A percentile compares a stretch with the other conserved stretches of the same genome.
phyloP scores from a whole-genome alignment of 2,888 invertebrate species.

The Thereva unica region DNA sequence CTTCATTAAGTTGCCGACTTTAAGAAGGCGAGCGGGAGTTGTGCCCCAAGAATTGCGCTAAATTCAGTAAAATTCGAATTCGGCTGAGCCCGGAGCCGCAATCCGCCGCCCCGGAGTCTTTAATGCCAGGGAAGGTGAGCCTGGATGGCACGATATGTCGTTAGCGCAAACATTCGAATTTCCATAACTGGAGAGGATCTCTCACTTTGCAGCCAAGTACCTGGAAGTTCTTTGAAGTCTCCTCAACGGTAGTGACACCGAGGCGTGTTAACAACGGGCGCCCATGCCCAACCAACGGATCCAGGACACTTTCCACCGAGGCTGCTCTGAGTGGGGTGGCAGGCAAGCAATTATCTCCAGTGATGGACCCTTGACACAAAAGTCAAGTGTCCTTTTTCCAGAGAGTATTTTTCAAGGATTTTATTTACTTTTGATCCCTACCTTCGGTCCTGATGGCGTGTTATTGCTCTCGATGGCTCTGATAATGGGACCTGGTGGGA shows the following conservation, averaged over 20 bases:
- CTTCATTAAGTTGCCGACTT: slow-evolving; percentile 27
- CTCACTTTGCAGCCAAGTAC: slow-evolving; percentile 31
- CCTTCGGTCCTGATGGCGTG: slow-evolving; percentile 25
- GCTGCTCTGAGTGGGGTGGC: slow-evolving; percentile 10
- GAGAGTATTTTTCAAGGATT: slow-evolving; percentile 40
- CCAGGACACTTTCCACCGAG: background rate
- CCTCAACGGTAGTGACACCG: slow-evolving; percentile 15
- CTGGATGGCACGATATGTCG: slow-evolving; percentile 29
- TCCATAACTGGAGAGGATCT: slow-evolving; percentile 33
- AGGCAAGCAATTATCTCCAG: slow-evolving; percentile 40
- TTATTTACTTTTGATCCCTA: slow-evolving; percentile 39
- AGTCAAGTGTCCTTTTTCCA: slow-evolving; percentile 40
- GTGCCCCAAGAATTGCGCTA: too few relatives aligned
- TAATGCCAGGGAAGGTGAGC: background rate
- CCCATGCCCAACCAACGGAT: background rate
- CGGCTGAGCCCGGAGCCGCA: too few relatives aligned
- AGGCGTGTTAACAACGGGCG: slow-evolving; percentile 37
- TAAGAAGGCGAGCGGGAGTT: background rate
- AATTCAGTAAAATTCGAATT: too few relatives aligned
- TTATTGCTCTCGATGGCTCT: slow-evolving; percentile 33
- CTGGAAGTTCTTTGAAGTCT: slow-evolving; percentile 35
- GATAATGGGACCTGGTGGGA: slow-evolving; percentile 29
- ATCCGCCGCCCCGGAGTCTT: too few relatives aligned
- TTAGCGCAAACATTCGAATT: slow-evolving; percentile 36
- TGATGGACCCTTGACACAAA: slow-evolving; percentile 41